Percentiles rank a stretch among this genome's conserved stretches.
Conservation (phyloP, 2,113 vertebrate species). For the Pagrus major region DNA sequence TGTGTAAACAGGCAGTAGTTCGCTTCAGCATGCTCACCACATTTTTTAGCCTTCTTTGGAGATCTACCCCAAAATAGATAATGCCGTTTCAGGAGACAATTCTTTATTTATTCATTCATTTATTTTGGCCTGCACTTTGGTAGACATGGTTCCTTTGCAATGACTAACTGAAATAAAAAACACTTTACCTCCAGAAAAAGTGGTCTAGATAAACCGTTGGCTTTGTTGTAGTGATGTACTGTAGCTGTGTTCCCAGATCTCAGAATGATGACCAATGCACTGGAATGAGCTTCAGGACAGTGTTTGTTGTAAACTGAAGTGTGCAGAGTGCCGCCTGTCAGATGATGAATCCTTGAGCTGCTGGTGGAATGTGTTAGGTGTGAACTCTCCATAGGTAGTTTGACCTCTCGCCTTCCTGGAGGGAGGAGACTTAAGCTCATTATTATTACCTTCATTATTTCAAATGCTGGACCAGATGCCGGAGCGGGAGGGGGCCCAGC, state of each 20-base stretch:
- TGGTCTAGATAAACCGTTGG: background rate
- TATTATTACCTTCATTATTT: slow-evolving; percentile 78
- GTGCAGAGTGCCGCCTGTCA: background rate
- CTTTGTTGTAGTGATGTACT: background rate
- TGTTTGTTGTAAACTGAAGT: too few species aligned
- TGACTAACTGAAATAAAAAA: too few species aligned
- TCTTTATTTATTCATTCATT: too few species aligned
- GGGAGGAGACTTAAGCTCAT: slow-evolving; percentile 68
- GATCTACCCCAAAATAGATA: too few species aligned
- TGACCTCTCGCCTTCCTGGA: slow-evolving; percentile 70
- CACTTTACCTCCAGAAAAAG: background rate
- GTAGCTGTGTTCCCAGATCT: background rate
- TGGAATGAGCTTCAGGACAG: background rate
- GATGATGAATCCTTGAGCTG: slow-evolving; percentile 40
- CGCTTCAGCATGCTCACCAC: too few species aligned
- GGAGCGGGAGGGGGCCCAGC: slow-evolving; percentile 69
- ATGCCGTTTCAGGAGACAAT: too few species aligned
- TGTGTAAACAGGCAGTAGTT: too few species aligned
- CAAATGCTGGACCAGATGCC: slow-evolving; percentile 79
- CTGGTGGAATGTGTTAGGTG: slow-evolving; percentile 51
- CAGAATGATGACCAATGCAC: background rate
- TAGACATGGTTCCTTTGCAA: too few species aligned
- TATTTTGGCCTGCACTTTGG: too few species aligned
- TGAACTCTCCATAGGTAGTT: slow-evolving; percentile 72
- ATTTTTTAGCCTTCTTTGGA: too few species aligned